Percentiles rank a stretch among this genome's conserved stretches.
These are phyloP conservation scores for Rapana venosa DNA, from an alignment of 2,888 invertebrate species.

Conservation along the genomic window DNA sequence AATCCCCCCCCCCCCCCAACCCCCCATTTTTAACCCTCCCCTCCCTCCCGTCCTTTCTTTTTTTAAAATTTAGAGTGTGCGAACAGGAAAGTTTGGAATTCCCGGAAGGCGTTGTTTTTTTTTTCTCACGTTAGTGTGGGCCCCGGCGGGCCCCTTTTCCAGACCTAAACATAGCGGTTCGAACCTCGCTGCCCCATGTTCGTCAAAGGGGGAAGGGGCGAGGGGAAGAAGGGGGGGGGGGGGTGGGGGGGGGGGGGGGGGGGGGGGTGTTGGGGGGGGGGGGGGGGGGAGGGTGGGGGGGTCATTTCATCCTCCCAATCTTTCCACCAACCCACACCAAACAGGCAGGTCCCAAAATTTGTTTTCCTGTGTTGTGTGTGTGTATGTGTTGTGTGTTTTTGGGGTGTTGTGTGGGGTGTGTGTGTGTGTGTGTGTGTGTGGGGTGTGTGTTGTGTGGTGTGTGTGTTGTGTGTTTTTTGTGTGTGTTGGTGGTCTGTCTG, in stretches of 20 bases:
- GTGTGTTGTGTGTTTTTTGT: too few species aligned
- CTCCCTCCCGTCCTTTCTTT: too few species aligned
- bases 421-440: too few species aligned
- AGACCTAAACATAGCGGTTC: neutral
- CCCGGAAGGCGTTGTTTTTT: neutral
- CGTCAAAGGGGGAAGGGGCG: neutral
- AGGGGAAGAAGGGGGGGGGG: neutral
- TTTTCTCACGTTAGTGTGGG: constrained; percentile 40
- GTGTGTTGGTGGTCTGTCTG: neutral
- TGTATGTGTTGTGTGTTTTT: too few species aligned
- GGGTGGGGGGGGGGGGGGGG: neutral
- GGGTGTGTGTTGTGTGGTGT: too few species aligned
- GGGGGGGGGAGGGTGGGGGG: neutral
- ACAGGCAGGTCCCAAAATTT: too few species aligned
- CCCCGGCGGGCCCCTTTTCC: neutral
- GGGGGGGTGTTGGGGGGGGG: neutral
- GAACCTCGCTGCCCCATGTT: neutral
- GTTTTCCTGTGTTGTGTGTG: too few species aligned
- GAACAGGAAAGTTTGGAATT: constrained; percentile 28
- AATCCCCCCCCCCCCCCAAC: neutral
- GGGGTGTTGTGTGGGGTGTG: too few species aligned
- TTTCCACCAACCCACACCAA: too few species aligned
- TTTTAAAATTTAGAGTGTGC: neutral
- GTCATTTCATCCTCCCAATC: neutral
- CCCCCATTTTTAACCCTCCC: neutral